Conservation (phyloP, 2,888 invertebrate species). For the Dexiosoma caninum region DNA sequence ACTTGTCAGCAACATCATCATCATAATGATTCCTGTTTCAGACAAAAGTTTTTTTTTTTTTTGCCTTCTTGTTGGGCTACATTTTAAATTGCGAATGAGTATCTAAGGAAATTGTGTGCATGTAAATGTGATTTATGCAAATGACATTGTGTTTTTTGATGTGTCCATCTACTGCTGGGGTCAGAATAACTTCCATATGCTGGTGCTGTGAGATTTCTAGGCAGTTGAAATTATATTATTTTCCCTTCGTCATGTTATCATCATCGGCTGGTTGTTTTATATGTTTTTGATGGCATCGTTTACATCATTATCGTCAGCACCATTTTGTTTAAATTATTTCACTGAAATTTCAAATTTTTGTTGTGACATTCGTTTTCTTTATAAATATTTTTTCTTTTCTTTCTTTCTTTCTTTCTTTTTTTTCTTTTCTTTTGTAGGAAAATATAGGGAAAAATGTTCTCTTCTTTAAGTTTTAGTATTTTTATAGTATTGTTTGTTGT, state of each 20-base stretch:
- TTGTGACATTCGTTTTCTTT: background rate
- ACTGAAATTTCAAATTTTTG: constrained; percentile 31
- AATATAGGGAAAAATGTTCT: background rate
- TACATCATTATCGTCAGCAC: constrained; percentile 2
- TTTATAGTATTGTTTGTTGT: constrained; percentile 54
- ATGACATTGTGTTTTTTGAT: constrained; percentile 62
- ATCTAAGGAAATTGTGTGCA: constrained; percentile 37
- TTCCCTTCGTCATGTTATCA: background rate
- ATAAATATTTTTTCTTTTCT: too few species aligned
- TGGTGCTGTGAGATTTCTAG: background rate
- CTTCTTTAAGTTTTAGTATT: constrained; percentile 14
- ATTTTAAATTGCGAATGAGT: constrained; percentile 16
- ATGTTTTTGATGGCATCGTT: constrained; percentile 26
- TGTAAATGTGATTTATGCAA: constrained; percentile 65
- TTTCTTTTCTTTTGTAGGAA: background rate
- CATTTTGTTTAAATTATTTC: constrained; percentile 47
- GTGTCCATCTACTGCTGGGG: constrained; percentile 49
- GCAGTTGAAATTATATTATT: constrained; percentile 10
- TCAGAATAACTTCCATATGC: constrained; percentile 1
- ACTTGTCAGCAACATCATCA: constrained; percentile 20
- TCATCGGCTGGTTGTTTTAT: constrained; percentile 18
- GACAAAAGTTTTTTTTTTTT: constrained; percentile 6
- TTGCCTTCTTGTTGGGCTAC: background rate
- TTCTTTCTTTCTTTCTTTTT: too few species aligned
- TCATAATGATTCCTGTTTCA: constrained; percentile 24